Percentiles rank a stretch among this genome's conserved stretches.
These are phyloP conservation scores for Myodes glareolus DNA, from an alignment of 2,113 vertebrate species.

Conservation along the genomic window DNA sequence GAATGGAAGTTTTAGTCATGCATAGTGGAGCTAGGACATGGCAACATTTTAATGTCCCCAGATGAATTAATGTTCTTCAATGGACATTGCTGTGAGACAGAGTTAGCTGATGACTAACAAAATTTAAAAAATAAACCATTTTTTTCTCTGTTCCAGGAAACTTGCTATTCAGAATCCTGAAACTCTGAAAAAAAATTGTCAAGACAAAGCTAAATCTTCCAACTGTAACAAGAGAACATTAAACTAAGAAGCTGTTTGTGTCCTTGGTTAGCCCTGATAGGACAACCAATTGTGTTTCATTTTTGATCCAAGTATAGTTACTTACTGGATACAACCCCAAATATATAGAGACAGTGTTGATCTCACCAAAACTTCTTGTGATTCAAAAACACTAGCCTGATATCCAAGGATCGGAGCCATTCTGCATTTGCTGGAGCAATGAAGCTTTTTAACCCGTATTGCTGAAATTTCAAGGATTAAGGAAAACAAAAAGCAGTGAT, in stretches of 20 bases:
- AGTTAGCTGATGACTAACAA: neutral
- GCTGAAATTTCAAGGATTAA: neutral
- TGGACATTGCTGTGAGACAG: constrained; percentile 60
- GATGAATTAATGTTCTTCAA: constrained; percentile 70
- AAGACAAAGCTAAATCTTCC: neutral
- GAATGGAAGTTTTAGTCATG: constrained; percentile 54
- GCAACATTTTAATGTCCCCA: constrained; percentile 32
- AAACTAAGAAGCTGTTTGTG: neutral
- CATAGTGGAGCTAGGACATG: constrained; percentile 46
- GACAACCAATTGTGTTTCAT: neutral
- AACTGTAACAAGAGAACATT: neutral
- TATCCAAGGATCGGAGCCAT: neutral
- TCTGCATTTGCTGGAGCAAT: neutral
- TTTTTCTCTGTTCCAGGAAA: neutral
- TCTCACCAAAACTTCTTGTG: neutral
- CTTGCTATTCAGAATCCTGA: constrained; percentile 22
- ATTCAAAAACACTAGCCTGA: neutral
- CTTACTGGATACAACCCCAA: neutral
- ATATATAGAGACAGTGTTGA: neutral
- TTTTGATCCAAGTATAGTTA: neutral
- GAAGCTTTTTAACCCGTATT: neutral
- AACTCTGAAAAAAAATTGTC: neutral
- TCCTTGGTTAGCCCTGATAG: neutral
- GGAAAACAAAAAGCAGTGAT: neutral
- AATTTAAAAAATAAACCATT: neutral